These are phyloP conservation scores for Helleia helle DNA, from an alignment of 2,888 invertebrate species.

Conservation along the genomic window DNA sequence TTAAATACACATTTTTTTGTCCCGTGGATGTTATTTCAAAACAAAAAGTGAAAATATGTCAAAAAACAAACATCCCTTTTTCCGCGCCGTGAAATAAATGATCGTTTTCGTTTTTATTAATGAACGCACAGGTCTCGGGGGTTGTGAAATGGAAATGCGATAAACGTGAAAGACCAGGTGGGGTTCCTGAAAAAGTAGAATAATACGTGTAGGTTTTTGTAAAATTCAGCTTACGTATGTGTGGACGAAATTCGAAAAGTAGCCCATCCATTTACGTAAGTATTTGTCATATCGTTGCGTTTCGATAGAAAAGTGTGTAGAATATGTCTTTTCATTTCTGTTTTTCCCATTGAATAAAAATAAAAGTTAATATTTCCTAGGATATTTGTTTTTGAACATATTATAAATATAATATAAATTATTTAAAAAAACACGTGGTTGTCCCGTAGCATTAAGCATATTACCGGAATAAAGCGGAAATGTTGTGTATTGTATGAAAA, in stretches of 20 bases:
- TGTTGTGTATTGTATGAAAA: too few species aligned
- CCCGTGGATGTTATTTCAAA: neutral
- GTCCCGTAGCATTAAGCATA: too few species aligned
- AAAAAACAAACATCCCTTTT: neutral
- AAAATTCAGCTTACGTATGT: neutral
- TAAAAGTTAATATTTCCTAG: too few species aligned
- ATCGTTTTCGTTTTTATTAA: slow-evolving; percentile 4
- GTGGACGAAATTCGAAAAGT: neutral
- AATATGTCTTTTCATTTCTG: too few species aligned
- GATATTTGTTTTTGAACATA: too few species aligned
- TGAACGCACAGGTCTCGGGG: neutral
- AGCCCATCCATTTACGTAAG: too few species aligned
- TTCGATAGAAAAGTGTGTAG: too few species aligned
- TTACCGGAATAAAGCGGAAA: too few species aligned
- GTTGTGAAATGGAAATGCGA: neutral
- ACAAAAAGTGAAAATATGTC: neutral
- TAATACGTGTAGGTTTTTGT: neutral
- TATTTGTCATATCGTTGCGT: too few species aligned
- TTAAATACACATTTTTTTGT: neutral
- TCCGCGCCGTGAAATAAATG: neutral
- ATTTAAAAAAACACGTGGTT: too few species aligned
- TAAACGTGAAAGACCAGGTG: neutral
- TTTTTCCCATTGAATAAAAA: too few species aligned
- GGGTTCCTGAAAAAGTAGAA: neutral
- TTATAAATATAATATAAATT: too few species aligned